These are phyloP conservation scores for Halictus ligatus DNA, from an alignment of 2,888 invertebrate species.

Conservation along the genomic window DNA sequence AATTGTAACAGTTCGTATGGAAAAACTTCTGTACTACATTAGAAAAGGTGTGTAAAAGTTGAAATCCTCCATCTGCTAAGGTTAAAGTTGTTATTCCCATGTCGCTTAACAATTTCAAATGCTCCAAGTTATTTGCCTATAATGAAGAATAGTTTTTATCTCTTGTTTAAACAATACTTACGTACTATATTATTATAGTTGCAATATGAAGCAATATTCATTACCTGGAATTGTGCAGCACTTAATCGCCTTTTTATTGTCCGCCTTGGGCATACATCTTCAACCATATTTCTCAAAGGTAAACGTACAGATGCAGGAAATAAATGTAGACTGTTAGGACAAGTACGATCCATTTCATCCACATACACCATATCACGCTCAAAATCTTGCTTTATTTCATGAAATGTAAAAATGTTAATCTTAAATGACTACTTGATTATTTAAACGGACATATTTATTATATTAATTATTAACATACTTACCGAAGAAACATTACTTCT, in stretches of 20 bases:
- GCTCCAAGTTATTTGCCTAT: constrained; percentile 93
- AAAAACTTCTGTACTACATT: constrained; percentile 87
- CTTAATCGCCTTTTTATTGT: constrained; percentile 87
- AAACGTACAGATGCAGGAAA: constrained; percentile 93
- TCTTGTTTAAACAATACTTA: constrained; percentile 8
- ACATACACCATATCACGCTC: constrained; percentile 84
- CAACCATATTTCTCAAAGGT: constrained; percentile 93
- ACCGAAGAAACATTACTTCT: constrained; percentile 86
- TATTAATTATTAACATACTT: constrained; percentile 73
- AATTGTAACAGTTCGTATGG: constrained; percentile 6
- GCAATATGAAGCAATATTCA: constrained; percentile 13
- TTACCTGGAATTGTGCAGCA: constrained; percentile 89
- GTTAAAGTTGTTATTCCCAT: constrained; percentile 98
- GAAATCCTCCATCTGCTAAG: constrained; percentile 95
- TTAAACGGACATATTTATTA: neutral
- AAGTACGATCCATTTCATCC: constrained; percentile 89
- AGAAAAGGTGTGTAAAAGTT: constrained; percentile 94
- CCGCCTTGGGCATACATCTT: constrained; percentile 91
- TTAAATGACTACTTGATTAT: constrained; percentile 33
- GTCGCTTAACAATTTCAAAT: constrained; percentile 93
- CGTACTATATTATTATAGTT: neutral
- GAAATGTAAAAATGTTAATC: constrained; percentile 22
- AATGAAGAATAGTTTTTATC: constrained; percentile 76
- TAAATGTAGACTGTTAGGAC: constrained; percentile 93
- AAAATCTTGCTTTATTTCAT: constrained; percentile 72